phyloP scores from a whole-genome alignment of 2,113 vertebrate genomes.

The Natator depressus region DNA sequence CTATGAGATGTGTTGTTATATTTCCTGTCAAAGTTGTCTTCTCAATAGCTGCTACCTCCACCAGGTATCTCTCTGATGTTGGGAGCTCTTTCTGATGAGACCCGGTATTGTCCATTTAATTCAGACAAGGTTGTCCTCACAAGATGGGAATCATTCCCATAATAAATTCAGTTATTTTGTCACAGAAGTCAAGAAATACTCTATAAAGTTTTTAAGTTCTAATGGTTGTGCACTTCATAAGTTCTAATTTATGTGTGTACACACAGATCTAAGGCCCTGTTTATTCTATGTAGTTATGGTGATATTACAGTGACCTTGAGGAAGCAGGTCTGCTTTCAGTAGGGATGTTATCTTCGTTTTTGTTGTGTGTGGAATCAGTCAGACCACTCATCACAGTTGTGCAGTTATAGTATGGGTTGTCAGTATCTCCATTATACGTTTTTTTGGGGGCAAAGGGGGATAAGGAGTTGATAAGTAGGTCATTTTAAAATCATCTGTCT shows the following conservation, averaged over 20 bases:
- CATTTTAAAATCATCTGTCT: not conserved
- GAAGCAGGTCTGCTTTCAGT: not conserved
- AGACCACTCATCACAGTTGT: not conserved
- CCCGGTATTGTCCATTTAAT: not conserved
- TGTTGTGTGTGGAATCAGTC: not conserved
- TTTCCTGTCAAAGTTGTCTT: not conserved
- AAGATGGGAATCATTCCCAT: not conserved
- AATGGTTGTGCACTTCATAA: not conserved
- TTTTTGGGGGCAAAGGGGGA: not conserved
- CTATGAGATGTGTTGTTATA: not conserved
- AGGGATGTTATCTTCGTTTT: not conserved
- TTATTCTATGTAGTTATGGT: too few relatives aligned
- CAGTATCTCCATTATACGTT: accelerated
- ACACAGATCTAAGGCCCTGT: not conserved
- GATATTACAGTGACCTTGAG: not conserved
- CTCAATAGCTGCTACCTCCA: not conserved
- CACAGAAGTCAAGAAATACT: not conserved
- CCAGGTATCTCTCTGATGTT: not conserved
- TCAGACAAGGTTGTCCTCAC: not conserved
- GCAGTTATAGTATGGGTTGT: not conserved
- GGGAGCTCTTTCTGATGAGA: not conserved
- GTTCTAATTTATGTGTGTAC: not conserved
- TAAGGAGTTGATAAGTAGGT: not conserved
- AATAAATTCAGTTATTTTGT: not conserved
- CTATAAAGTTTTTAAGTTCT: not conserved